phyloP scores from a whole-genome alignment of 2,797 vertebrate genomes.

The Zalophus californianus region DNA sequence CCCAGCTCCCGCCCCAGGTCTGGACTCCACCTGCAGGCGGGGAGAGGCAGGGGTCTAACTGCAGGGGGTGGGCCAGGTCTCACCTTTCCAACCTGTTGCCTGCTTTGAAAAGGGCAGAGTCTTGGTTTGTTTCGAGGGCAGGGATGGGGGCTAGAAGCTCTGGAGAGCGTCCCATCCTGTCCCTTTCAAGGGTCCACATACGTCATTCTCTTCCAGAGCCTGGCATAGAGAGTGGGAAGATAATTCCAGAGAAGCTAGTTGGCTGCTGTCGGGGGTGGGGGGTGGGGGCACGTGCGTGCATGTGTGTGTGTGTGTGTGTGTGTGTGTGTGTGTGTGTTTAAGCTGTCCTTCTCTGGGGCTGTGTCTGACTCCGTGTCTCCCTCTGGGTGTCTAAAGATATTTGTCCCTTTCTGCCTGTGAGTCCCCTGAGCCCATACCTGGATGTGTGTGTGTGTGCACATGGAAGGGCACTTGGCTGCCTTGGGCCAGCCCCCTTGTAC shows the following conservation, averaged over 20 bases:
- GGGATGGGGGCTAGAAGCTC: not conserved
- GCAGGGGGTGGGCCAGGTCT: not conserved
- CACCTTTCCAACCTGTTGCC: accelerated
- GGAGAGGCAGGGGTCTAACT: accelerated
- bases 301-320: not conserved
- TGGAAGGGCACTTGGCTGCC: not conserved
- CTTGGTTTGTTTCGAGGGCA: not conserved
- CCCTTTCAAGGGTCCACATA: not conserved
- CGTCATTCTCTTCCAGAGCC: accelerated
- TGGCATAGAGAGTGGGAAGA: not conserved
- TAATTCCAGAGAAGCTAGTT: no score
- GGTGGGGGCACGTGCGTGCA: accelerated
- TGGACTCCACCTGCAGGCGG: no score
- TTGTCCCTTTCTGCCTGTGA: not conserved
- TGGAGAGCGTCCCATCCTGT: no score
- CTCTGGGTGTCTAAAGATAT: not conserved
- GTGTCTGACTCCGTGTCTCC: no score
- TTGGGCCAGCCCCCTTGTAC: accelerated
- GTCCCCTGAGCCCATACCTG: no score
- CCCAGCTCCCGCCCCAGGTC: accelerated
- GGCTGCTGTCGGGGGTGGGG: not conserved
- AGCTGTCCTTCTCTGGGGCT: not conserved
- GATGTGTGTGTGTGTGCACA: accelerated
- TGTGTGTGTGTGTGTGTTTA: not conserved
- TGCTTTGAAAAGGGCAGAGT: not conserved